Evolutionary conservation across 2,113 vertebrate species (phyloP).

Genomic region (Spilogale gracilis): DNA sequence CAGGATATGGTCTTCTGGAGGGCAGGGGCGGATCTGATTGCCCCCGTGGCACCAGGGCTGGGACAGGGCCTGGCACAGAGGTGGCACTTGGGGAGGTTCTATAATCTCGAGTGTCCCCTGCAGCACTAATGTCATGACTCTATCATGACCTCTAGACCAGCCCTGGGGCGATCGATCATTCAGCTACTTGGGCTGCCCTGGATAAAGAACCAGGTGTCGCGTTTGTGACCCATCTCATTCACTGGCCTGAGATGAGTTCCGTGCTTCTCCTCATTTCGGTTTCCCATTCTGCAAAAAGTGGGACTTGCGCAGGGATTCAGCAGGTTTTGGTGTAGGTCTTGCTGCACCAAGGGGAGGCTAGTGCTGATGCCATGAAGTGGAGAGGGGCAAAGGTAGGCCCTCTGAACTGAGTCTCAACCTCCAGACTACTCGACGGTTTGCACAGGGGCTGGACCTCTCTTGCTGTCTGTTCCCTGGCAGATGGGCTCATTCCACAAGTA

Average conservation of each 20-base stretch:
- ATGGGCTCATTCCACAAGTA: accelerated
- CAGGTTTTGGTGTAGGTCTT: neutral
- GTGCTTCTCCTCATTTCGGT: neutral
- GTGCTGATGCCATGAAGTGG: accelerated
- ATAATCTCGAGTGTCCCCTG: neutral
- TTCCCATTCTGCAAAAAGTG: neutral
- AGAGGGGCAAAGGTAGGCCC: neutral
- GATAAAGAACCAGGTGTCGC: neutral
- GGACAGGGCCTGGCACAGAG: neutral
- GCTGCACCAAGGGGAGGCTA: neutral
- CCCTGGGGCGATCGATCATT: neutral
- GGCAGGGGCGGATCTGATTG: neutral
- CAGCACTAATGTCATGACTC: neutral
- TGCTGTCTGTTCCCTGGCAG: too few relatives aligned
- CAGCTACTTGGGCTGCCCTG: accelerated
- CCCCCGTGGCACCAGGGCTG: neutral
- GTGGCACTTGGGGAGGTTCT: neutral
- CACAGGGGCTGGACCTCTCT: neutral
- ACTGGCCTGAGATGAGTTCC: neutral
- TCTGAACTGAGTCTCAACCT: neutral
- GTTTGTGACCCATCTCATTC: neutral
- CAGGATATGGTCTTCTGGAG: neutral
- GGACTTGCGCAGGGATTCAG: neutral
- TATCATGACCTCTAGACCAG: neutral
- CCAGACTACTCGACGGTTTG: accelerated